phyloP scores from a whole-genome alignment of 2,113 vertebrate genomes.

The Melanerpes aurifrons region DNA sequence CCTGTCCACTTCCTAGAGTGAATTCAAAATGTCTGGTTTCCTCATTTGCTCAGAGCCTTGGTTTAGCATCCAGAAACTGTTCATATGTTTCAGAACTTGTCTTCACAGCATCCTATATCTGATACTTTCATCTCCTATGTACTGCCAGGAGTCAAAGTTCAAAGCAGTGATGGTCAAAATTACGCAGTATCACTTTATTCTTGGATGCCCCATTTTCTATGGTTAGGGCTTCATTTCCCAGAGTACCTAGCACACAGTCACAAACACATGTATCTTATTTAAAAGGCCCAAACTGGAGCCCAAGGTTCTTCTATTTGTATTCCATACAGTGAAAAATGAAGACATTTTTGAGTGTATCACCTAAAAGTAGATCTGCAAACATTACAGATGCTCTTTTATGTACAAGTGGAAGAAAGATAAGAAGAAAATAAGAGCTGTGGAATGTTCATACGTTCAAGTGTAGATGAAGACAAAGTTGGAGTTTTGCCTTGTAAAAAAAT shows the following conservation, averaged over 20 bases:
- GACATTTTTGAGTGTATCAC: not conserved
- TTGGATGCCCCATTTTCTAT: not conserved
- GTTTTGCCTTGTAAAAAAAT: not conserved
- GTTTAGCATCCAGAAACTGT: not conserved
- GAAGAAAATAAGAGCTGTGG: not conserved
- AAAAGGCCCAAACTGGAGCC: not conserved
- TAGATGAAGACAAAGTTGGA: not conserved
- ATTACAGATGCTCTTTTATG: not conserved
- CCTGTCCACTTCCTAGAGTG: not conserved
- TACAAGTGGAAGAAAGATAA: not conserved
- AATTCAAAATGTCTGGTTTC: not conserved
- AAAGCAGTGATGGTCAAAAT: not conserved
- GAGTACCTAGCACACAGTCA: not conserved
- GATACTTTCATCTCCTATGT: not conserved
- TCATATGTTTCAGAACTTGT: not conserved
- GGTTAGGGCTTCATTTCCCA: not conserved
- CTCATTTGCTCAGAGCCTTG: not conserved
- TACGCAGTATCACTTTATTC: not conserved
- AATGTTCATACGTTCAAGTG: not conserved
- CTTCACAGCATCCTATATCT: not conserved
- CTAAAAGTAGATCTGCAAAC: not conserved
- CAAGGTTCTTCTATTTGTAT: not conserved
- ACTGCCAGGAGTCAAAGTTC: not conserved
- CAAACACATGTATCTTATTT: not conserved
- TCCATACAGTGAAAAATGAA: not conserved